Evolutionary conservation across 2,797 vertebrate genomes (phyloP).

Genomic region (Periophthalmus magnuspinnatus): DNA sequence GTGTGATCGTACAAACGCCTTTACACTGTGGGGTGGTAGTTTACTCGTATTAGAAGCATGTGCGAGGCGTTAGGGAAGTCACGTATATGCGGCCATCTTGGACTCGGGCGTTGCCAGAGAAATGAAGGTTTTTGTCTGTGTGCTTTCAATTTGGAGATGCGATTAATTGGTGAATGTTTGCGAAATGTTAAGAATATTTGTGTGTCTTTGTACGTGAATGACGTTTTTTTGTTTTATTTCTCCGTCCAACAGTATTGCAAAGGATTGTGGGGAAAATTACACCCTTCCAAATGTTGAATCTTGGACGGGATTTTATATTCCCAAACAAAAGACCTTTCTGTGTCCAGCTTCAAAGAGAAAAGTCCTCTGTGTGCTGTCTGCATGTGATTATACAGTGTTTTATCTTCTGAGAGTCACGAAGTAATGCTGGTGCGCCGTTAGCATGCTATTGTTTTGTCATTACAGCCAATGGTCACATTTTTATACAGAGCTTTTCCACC

Average conservation of each 20-base stretch:
- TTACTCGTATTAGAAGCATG: background rate
- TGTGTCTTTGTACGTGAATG: too few species aligned
- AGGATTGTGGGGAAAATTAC: too few species aligned
- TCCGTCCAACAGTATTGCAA: too few species aligned
- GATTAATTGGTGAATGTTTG: background rate
- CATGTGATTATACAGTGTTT: background rate
- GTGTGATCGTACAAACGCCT: slow-evolving; percentile 6
- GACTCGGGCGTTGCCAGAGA: background rate
- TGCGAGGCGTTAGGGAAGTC: background rate
- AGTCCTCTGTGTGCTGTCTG: background rate
- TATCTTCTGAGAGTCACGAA: background rate
- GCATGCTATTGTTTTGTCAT: background rate
- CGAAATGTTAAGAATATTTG: too few species aligned
- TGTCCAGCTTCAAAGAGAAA: background rate
- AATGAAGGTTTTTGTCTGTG: background rate
- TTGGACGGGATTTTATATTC: too few species aligned
- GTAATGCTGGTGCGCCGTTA: background rate
- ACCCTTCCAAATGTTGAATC: too few species aligned
- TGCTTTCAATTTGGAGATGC: background rate
- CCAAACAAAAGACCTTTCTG: too few species aligned
- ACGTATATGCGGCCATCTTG: background rate
- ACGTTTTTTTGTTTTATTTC: too few species aligned
- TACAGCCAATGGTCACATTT: too few species aligned
- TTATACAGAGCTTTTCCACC: too few species aligned
- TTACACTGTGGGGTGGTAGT: background rate